Conservation (phyloP, 2,113 vertebrate genomes). For the Sceloporus tristichus region DNA sequence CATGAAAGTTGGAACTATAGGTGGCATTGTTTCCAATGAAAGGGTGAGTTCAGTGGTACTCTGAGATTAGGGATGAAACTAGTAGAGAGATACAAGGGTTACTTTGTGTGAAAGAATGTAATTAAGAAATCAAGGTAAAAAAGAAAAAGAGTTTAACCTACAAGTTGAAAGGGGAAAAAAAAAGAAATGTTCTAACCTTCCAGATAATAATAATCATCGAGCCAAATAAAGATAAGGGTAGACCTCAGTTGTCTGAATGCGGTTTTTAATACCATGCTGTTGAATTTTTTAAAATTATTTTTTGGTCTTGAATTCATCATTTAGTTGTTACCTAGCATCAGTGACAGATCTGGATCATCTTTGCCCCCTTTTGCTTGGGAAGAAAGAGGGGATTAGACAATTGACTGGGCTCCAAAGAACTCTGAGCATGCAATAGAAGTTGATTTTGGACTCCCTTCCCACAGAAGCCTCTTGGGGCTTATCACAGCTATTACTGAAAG, state of each 20-base stretch:
- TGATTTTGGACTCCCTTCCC: neutral
- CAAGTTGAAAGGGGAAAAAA: neutral
- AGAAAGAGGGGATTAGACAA: neutral
- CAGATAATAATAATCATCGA: neutral
- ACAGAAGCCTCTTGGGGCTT: neutral
- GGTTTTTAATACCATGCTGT: neutral
- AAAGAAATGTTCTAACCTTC: neutral
- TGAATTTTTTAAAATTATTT: neutral
- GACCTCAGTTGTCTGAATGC: neutral
- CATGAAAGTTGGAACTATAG: constrained; percentile 67
- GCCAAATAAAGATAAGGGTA: neutral
- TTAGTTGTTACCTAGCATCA: neutral
- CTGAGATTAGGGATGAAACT: constrained; percentile 67
- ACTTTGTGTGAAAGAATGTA: constrained; percentile 67
- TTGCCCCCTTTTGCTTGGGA: neutral
- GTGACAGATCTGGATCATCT: neutral
- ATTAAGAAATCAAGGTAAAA: constrained; percentile 63
- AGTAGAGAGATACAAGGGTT: constrained; percentile 67
- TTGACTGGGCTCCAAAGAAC: neutral
- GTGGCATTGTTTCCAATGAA: constrained; percentile 71
- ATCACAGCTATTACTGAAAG: neutral
- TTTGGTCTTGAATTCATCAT: neutral
- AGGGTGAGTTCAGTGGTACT: constrained; percentile 57
- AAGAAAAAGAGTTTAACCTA: neutral
- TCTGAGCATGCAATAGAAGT: neutral